Conservation (phyloP, 2,797 vertebrate genomes). For the Pristis pectinata region DNA sequence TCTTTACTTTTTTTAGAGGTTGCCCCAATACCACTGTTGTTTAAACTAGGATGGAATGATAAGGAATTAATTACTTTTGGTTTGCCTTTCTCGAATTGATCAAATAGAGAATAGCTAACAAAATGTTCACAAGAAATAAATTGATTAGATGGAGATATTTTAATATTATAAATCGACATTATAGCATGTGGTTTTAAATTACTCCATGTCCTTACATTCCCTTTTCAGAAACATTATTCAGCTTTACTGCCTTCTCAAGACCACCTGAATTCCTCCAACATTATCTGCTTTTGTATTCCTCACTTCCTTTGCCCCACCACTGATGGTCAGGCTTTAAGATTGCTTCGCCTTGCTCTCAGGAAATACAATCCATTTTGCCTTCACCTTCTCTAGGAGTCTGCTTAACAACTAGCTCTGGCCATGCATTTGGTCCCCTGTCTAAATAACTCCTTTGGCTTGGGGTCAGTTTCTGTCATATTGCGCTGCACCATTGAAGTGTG, state of each 20-base stretch:
- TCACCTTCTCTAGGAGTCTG: not conserved
- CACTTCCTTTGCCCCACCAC: not conserved
- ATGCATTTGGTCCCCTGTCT: not conserved
- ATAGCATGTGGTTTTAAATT: not conserved
- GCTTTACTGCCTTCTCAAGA: not conserved
- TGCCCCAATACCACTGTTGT: not conserved
- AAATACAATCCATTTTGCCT: not conserved
- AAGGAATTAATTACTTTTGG: not conserved
- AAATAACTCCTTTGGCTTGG: not conserved
- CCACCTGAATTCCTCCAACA: not conserved
- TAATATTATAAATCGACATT: not conserved
- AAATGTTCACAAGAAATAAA: not conserved
- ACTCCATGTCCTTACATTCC: not conserved
- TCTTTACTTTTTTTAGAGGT: not conserved
- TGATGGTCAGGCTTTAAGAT: not conserved
- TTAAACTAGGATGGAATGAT: not conserved
- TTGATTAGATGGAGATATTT: not conserved
- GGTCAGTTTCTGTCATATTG: not conserved
- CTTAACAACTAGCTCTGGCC: not conserved
- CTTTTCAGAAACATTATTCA: not conserved
- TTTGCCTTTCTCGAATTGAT: not conserved
- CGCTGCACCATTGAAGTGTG: not conserved
- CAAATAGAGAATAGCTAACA: constrained; percentile 1
- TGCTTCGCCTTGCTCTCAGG: not conserved
- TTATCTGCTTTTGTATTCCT: not conserved